Evolutionary conservation across 1,140 invertebrate genomes (phyloP).

Genomic region (Pissodes strobi): DNA sequence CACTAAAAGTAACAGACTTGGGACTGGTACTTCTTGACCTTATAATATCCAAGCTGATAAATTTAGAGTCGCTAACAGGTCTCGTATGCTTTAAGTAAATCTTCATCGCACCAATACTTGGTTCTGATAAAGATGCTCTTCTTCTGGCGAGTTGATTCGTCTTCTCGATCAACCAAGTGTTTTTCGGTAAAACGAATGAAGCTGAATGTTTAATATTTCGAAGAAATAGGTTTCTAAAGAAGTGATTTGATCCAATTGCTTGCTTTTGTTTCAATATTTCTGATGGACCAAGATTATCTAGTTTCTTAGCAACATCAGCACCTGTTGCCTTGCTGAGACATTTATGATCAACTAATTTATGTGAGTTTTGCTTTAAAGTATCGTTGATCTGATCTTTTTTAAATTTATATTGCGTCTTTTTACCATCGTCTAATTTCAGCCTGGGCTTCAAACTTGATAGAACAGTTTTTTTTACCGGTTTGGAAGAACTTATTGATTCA

Average conservation of each 20-base stretch:
- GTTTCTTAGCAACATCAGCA: slow-evolving; percentile 46
- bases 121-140: slow-evolving; percentile 58
- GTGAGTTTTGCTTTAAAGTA: slow-evolving; percentile 45
- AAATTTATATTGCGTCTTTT: slow-evolving; percentile 31
- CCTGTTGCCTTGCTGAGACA: slow-evolving; percentile 40
- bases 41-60: slow-evolving; percentile 65
- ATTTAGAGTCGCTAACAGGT: slow-evolving; percentile 73
- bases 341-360: slow-evolving; percentile 45
- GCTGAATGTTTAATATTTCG: slow-evolving; percentile 55
- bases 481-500: slow-evolving; percentile 46
- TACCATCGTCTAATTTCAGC: slow-evolving; percentile 21
- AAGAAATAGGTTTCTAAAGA: slow-evolving; percentile 73
- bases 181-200: slow-evolving; percentile 53
- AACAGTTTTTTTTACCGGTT: slow-evolving; percentile 23
- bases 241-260: slow-evolving; percentile 64
- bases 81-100: slow-evolving; percentile 70
- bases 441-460: neutral
- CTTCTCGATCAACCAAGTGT: slow-evolving; percentile 65
- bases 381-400: slow-evolving; percentile 52
- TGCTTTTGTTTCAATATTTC: slow-evolving; percentile 62
- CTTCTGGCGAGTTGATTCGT: slow-evolving; percentile 65
- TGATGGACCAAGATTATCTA: slow-evolving; percentile 7
- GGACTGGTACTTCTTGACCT: slow-evolving; percentile 50
- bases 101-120: slow-evolving; percentile 62
- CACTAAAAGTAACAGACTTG: slow-evolving; percentile 46